Evolutionary conservation across 2,113 vertebrate species (phyloP).

Genomic region (Notothenia rossii): DNA sequence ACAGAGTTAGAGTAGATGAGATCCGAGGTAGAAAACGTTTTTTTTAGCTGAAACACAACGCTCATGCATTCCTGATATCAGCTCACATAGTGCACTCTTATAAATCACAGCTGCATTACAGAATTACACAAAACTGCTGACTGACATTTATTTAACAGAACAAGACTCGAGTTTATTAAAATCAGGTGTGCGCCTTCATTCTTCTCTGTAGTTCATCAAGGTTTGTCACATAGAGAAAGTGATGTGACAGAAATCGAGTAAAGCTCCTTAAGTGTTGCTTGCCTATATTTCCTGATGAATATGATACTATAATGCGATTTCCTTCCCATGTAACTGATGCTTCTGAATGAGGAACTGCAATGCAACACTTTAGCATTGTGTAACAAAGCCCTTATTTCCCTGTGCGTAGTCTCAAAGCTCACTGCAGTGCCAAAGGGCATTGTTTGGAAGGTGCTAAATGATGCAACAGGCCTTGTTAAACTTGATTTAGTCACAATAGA

Average conservation of each 20-base stretch:
- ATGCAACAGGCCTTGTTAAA: constrained; percentile 85
- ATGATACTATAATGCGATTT: background rate
- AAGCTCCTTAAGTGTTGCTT: background rate
- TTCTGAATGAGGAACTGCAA: constrained; percentile 32
- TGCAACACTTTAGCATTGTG: constrained; percentile 42
- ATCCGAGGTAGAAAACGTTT: constrained; percentile 36
- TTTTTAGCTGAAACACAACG: constrained; percentile 35
- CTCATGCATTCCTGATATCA: constrained; percentile 54
- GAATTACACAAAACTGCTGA: constrained; percentile 61
- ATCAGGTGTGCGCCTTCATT: constrained; percentile 43
- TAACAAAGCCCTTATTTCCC: constrained; percentile 58
- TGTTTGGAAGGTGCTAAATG: constrained; percentile 78
- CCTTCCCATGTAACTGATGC: background rate
- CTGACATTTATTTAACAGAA: constrained; percentile 55
- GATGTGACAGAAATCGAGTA: constrained; percentile 33
- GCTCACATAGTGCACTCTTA: constrained; percentile 28
- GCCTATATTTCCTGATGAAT: background rate
- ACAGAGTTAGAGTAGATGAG: constrained; percentile 42
- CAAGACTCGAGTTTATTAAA: constrained; percentile 53
- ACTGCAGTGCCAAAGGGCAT: constrained; percentile 73
- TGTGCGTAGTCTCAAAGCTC: constrained; percentile 59
- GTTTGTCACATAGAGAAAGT: constrained; percentile 34
- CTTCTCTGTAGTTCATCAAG: constrained; percentile 53
- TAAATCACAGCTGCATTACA: constrained; percentile 77
- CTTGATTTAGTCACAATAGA: constrained; percentile 84